phyloP scores from a whole-genome alignment of 2,888 invertebrate genomes.

The Deilephila porcellus region DNA sequence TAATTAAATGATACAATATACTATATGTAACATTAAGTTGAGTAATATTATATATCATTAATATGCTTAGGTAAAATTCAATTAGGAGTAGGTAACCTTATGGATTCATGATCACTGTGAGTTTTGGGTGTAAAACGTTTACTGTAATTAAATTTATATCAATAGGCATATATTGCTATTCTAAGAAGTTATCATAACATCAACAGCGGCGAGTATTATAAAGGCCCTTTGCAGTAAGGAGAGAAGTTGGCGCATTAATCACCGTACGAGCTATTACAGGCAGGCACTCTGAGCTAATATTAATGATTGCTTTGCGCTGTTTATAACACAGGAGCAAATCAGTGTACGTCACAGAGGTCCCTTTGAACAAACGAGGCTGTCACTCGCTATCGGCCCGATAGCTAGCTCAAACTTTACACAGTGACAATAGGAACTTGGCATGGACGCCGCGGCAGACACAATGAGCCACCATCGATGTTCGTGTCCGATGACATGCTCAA shows the following conservation, averaged over 20 bases:
- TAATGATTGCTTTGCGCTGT: conserved; percentile 44
- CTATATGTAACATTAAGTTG: too few relatives aligned
- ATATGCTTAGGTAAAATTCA: too few relatives aligned
- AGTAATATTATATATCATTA: too few relatives aligned
- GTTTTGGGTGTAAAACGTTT: too few relatives aligned
- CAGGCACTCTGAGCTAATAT: conserved; percentile 11
- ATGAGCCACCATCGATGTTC: conserved; percentile 67
- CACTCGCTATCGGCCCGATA: conserved; percentile 74
- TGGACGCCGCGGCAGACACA: conserved; percentile 64
- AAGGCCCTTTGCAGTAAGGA: neutral
- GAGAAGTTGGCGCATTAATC: neutral
- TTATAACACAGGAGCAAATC: conserved; percentile 54
- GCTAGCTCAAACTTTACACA: conserved; percentile 78
- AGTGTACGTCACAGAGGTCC: conserved; percentile 59
- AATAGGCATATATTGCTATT: neutral
- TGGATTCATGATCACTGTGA: too few relatives aligned
- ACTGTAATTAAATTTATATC: too few relatives aligned
- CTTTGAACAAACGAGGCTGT: conserved; percentile 68
- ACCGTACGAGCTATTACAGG: neutral
- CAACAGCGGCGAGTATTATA: neutral
- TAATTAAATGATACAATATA: too few relatives aligned
- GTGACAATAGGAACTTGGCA: conserved; percentile 75
- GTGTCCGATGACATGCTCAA: conserved; percentile 57
- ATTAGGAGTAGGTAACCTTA: too few relatives aligned
- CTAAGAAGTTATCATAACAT: neutral